Conservation (phyloP, 2,888 invertebrate genomes). For the Neoitamus cyanurus region DNA sequence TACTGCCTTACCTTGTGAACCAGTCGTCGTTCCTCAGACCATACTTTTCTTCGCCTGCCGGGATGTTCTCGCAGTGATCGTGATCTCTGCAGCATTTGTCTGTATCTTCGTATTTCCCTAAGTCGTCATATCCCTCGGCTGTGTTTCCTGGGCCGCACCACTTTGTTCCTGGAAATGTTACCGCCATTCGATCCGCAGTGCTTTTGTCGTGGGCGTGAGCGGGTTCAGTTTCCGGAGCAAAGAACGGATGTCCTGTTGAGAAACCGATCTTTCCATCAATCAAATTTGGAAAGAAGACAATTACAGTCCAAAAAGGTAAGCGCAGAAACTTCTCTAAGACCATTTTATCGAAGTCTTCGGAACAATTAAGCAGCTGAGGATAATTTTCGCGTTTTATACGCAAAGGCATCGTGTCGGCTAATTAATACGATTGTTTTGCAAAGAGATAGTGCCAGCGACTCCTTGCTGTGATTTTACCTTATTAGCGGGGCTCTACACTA, state of each 20-base stretch:
- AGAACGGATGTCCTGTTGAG: neutral
- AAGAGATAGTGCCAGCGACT: neutral
- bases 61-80: constrained; percentile 68
- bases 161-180: constrained; percentile 74
- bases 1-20: constrained; percentile 51
- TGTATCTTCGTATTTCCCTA: constrained; percentile 80
- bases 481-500: neutral
- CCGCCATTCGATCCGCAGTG: neutral
- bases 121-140: constrained; percentile 79
- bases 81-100: constrained; percentile 87
- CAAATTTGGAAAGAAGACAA: neutral
- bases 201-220: neutral
- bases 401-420: neutral
- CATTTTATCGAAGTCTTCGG: neutral
- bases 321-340: neutral
- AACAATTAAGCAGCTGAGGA: neutral
- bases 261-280: neutral
- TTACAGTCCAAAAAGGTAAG: neutral
- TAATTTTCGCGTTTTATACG: neutral
- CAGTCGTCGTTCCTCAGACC: constrained; percentile 53
- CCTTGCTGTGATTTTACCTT: neutral
- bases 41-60: constrained; percentile 56
- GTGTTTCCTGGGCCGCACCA: constrained; percentile 90
- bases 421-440: neutral
- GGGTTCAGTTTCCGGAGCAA: neutral